A percentile compares a stretch with the other conserved stretches of the same genome.
phyloP scores from a whole-genome alignment of 2,888 invertebrate genomes.

The Callyntrura sp. region DNA sequence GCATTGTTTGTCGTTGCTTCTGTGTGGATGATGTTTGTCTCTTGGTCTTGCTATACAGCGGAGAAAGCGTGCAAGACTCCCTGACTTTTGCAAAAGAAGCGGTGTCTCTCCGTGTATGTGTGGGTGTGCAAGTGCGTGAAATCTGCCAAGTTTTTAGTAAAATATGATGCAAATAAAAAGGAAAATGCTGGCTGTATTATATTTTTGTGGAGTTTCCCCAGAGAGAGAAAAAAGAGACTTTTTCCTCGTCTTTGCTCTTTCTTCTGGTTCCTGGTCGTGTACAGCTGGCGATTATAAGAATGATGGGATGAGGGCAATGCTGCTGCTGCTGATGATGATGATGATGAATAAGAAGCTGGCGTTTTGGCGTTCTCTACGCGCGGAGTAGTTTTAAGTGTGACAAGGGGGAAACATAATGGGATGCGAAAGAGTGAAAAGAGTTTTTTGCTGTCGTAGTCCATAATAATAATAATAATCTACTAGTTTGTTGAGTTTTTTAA shows the following conservation, averaged over 20 bases:
- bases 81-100: too few relatives aligned
- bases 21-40: conserved; percentile 16
- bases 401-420: conserved; percentile 24
- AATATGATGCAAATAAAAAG: conserved; percentile 51
- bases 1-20: conserved; percentile 43
- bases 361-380: background rate
- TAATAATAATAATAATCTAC: conserved; percentile 61
- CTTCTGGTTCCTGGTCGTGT: too few relatives aligned
- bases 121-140: too few relatives aligned
- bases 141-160: conserved; percentile 31
- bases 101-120: too few relatives aligned
- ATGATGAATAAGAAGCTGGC: too few relatives aligned
- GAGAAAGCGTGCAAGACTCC: too few relatives aligned
- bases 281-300: too few relatives aligned
- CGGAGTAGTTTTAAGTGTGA: background rate
- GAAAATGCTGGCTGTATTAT: conserved; percentile 20
- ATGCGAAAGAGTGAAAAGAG: conserved; percentile 56
- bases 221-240: background rate
- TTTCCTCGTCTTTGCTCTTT: background rate
- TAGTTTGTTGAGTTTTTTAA: conserved; percentile 34
- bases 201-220: background rate
- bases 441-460: conserved; percentile 49
- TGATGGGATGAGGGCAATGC: too few relatives aligned
- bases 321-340: conserved; percentile 15
- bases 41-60: too few relatives aligned